Evolutionary conservation across 2,113 vertebrate genomes (phyloP), one percentile per base, ranked within the genome.

Genomic region (Thamnaconus septentrionalis): DNA sequence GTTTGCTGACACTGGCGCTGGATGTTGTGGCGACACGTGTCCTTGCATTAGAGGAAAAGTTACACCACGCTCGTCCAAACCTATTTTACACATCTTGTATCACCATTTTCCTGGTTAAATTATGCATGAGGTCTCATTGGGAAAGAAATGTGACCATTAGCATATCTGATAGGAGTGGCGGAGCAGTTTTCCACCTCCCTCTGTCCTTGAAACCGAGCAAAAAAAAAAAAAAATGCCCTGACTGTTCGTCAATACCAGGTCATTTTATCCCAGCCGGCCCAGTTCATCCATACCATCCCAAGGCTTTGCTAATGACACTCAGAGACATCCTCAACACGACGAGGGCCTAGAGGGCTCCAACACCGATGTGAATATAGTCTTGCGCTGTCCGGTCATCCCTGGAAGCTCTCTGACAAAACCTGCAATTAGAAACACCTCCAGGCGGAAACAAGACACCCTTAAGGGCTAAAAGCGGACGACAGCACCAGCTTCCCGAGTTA

Each of bases 201-300:
- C 53, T 77, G 86, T 90, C 91, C 90, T 93, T 93, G 90, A 89
- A 84, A 85, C 75, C 69, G 71, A 73, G 69, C 82, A 65, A 66
- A n/a, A 63, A 73, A 56, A 77, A 64, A 31, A 31, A 31, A 31
- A 31, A 31, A 31, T 1, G 18, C 18, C 81, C 77, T 88, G 89
- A 91, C 90, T 91, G 90, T 88, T 92, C 82, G 60, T 91, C 90
- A 87, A 91, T 90, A 91, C 79, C 74, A 68, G 88, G 91, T 91
- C 87, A 89, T 87, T 89, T 90, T 91, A 88, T 89, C 87, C 85
- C 64, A 79, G 70, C 77, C 61, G 18, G 78, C 66, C 75, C 67
- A 18, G 85, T 73, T 83, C 79, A 81, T 82, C 84, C 60, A 81
- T 76, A 84, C 84, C 73, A 41, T 73, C 79, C 72, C 58, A 12